Conservation (phyloP, 2,797 vertebrate species). For the Triplophysa yarkandensis region DNA sequence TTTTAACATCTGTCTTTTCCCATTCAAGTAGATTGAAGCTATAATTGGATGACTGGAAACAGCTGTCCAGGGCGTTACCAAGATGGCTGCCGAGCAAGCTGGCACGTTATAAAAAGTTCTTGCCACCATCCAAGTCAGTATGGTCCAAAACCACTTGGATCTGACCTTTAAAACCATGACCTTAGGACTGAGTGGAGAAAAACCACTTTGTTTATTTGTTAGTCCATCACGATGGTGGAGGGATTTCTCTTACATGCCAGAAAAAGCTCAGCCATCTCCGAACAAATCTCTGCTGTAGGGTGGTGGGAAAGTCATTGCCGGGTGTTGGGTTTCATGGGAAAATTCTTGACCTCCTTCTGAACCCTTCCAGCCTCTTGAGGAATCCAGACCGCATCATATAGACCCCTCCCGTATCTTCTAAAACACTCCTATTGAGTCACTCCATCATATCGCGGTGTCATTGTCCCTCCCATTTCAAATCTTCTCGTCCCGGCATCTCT, state of each 20-base stretch:
- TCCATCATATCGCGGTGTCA: slow-evolving; percentile 13
- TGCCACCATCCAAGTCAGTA: neutral
- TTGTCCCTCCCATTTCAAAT: slow-evolving; percentile 38
- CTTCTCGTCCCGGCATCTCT: slow-evolving; percentile 57
- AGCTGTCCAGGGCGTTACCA: slow-evolving; percentile 2
- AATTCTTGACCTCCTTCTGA: slow-evolving; percentile 68
- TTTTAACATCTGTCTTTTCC: neutral
- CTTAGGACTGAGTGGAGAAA: neutral
- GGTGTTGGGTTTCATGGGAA: slow-evolving; percentile 71
- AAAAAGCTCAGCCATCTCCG: slow-evolving; percentile 39
- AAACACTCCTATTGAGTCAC: slow-evolving; percentile 15
- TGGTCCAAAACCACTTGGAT: slow-evolving; percentile 27
- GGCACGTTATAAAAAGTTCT: neutral
- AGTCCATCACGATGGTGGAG: neutral
- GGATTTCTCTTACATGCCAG: slow-evolving; percentile 26
- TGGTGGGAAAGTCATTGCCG: slow-evolving; percentile 46
- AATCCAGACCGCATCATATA: slow-evolving; percentile 44
- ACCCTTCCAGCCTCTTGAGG: slow-evolving; percentile 53
- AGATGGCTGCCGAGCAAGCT: neutral
- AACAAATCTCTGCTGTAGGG: slow-evolving; percentile 14
- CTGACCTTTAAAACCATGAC: neutral
- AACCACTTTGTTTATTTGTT: neutral
- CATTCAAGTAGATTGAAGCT: neutral
- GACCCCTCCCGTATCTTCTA: slow-evolving; percentile 23
- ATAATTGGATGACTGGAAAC: neutral